Evolutionary conservation across 2,888 invertebrate species (phyloP), one percentile per base, ranked within the genome.

Genomic region (Sisyra terminalis): DNA sequence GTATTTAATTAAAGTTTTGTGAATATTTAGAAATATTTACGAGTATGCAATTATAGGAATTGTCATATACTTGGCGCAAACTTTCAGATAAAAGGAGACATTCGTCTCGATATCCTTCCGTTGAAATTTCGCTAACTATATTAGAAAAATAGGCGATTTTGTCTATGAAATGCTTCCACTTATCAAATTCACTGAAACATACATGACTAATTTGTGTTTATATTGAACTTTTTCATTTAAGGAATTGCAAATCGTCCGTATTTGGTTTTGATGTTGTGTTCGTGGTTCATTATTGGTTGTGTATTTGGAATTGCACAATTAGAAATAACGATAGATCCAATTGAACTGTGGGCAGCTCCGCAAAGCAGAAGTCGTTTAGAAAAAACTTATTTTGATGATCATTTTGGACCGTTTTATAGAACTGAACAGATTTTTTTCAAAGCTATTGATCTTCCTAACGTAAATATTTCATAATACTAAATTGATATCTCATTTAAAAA

Each of bases 291-390:
- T 17, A 54, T 75, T 6, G 66, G 64, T 1, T 62, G 87, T 45
- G 65, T 74, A 3, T 74, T 70, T 48, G 93, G 93, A n/a, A 65
- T 79, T 8, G 44, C 65, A 0, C 65, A 65, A 43, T 60, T 92
- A 48, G 60, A 73, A 46, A 69, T 96, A 1, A 90, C 87, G 0
- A 79, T 89, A 0, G 78, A 92, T 58, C 94, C 96, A 0, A 78
- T 93, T 2, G 85, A 96, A 57, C 70, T 97, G 35, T 97, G 97
- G 97, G 88, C 94, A 1, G 70, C 89, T 0, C 80, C 86, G 2
- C 61, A 67, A 17, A 90, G 90, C 51, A 68, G 74, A 46, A 82
- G 90, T 29, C 71, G 94, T 45, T 56, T 71, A 32, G 88, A 97
- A 55, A 83, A 90, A 56, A 73, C 86, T 46, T 92, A 81, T 57